phyloP scores from a whole-genome alignment of 1,140 invertebrate species.

The Pseudomyrmex sp. region DNA sequence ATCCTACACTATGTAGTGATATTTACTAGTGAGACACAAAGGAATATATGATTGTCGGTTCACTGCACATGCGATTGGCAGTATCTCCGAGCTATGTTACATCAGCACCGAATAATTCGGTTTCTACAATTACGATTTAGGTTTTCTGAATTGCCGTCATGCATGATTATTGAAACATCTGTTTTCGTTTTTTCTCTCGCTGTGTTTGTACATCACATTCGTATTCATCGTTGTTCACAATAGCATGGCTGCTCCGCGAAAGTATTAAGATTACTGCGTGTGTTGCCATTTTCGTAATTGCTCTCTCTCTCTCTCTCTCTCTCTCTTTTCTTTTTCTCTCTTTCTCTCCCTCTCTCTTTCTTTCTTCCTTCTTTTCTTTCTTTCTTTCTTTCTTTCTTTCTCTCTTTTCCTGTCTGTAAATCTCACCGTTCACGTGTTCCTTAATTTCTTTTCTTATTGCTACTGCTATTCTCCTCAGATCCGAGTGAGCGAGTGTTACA shows the following conservation, averaged over 20 bases:
- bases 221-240: constrained; percentile 64
- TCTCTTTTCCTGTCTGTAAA: constrained; percentile 28
- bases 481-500: constrained; percentile 43
- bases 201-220: constrained; percentile 58
- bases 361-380: constrained; percentile 37
- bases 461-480: constrained; percentile 31
- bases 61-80: constrained; percentile 69
- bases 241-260: constrained; percentile 68
- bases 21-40: constrained; percentile 46
- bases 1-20: neutral
- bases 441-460: constrained; percentile 22
- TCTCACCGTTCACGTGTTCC: constrained; percentile 28
- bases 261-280: constrained; percentile 63
- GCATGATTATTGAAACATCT: constrained; percentile 68
- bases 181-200: constrained; percentile 54
- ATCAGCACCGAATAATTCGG: constrained; percentile 11
- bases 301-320: constrained; percentile 50
- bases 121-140: constrained; percentile 42
- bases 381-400: constrained; percentile 1
- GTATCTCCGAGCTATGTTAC: constrained; percentile 16
- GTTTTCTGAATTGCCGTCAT: constrained; percentile 45
- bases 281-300: constrained; percentile 61
- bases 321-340: constrained; percentile 42
- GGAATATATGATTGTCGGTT: constrained; percentile 80
- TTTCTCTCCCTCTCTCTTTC: constrained; percentile 29